A percentile compares a stretch with the other conserved stretches of the same genome.
Conservation (phyloP, 2,113 vertebrate genomes). For the Clupea harengus region DNA sequence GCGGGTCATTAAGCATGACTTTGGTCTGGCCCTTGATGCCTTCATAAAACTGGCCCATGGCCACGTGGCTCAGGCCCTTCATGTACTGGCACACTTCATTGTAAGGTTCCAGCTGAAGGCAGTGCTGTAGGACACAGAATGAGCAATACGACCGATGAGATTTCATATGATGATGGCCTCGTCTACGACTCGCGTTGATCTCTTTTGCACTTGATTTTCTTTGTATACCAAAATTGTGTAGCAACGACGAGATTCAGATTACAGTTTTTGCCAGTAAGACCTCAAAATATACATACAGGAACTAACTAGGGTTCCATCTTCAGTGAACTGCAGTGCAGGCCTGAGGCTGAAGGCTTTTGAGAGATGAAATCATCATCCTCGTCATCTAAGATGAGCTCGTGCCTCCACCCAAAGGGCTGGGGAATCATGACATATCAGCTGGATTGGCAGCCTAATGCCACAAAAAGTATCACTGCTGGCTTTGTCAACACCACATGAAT, state of each 20-base stretch:
- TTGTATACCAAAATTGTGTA: neutral
- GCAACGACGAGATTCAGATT: neutral
- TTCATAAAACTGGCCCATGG: slow-evolving; percentile 98
- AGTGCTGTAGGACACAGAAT: slow-evolving; percentile 72
- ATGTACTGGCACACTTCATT: slow-evolving; percentile 99
- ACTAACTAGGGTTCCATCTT: neutral
- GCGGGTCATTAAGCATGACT: slow-evolving; percentile 94
- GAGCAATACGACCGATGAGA: neutral
- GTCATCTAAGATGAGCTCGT: neutral
- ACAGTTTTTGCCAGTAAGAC: too few relatives aligned
- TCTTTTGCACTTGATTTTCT: neutral
- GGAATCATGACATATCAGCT: neutral
- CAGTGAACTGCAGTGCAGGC: neutral
- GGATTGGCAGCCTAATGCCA: neutral
- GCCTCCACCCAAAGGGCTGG: neutral
- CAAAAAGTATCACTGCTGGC: neutral
- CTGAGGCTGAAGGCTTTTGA: neutral
- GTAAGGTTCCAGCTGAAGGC: slow-evolving; percentile 91
- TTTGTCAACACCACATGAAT: neutral
- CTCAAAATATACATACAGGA: neutral
- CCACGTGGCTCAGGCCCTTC: slow-evolving; percentile 95
- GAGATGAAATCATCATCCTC: neutral
- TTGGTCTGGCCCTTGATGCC: slow-evolving; percentile 98
- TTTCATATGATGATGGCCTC: neutral
- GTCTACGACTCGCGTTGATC: too few relatives aligned